These are phyloP conservation scores for Oryzias woworae DNA, from an alignment of 2,113 vertebrate genomes.

Conservation along the genomic window DNA sequence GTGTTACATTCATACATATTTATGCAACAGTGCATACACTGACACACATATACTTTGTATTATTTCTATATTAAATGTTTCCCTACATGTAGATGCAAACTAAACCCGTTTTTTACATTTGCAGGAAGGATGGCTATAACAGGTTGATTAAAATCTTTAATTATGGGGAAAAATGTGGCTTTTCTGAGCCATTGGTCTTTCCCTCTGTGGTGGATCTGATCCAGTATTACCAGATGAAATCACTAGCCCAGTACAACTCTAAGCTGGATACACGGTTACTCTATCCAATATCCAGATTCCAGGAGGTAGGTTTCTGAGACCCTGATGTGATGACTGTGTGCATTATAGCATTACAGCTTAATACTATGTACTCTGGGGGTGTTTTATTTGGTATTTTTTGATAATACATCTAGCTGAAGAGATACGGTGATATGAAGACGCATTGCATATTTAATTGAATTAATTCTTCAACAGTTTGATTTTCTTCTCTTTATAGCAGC, in stretches of 20 bases:
- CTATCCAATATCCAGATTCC: slow-evolving; percentile 92
- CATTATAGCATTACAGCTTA: not conserved
- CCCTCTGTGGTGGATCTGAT: slow-evolving; percentile 93
- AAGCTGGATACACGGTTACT: slow-evolving; percentile 93
- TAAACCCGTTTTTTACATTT: slow-evolving; percentile 44
- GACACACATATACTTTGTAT: no score
- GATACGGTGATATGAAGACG: not conserved
- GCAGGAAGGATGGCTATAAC: slow-evolving; percentile 96
- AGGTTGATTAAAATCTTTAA: slow-evolving; percentile 98
- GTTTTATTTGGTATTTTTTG: not conserved
- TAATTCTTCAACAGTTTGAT: not conserved
- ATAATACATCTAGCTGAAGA: not conserved
- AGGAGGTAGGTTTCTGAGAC: slow-evolving; percentile 80
- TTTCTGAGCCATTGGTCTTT: slow-evolving; percentile 95
- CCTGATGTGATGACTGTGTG: not conserved
- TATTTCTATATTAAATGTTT: no score
- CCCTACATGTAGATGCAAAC: no score
- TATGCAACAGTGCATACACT: no score
- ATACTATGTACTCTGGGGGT: not conserved
- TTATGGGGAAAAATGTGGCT: slow-evolving; percentile 90
- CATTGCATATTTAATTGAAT: not conserved
- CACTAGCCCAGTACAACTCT: slow-evolving; percentile 94
- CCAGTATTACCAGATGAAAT: slow-evolving; percentile 92
- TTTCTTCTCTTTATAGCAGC: slow-evolving; percentile 75
- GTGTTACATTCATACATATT: no score